Evolutionary conservation across 2,888 invertebrate species (phyloP).

Genomic region (Lingula anatina): DNA sequence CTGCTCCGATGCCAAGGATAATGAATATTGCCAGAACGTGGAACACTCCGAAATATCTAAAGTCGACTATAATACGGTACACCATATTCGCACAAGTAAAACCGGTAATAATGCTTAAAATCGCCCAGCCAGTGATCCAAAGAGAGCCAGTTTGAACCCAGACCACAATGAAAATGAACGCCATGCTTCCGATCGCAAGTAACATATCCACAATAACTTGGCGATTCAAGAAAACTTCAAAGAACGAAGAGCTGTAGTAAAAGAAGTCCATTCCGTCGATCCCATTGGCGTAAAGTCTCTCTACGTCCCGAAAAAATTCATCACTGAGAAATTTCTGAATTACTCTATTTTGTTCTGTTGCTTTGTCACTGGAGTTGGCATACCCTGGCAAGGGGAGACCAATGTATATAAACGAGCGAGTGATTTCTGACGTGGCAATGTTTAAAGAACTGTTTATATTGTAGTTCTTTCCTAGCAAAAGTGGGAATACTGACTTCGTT

Average conservation of each 20-base stretch:
- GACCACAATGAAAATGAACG: slow-evolving; percentile 25
- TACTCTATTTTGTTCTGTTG: slow-evolving; percentile 13
- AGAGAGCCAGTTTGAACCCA: slow-evolving; percentile 26
- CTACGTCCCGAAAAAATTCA: slow-evolving; percentile 13
- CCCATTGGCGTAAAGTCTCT: slow-evolving; percentile 1
- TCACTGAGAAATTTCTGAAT: slow-evolving; percentile 11
- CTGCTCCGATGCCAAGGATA: slow-evolving; percentile 28
- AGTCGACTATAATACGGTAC: slow-evolving; percentile 3
- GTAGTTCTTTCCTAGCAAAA: slow-evolving; percentile 16
- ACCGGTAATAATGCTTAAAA: slow-evolving; percentile 24
- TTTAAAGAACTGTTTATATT: slow-evolving; percentile 11
- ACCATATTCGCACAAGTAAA: slow-evolving; percentile 18
- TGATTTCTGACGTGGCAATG: slow-evolving; percentile 11
- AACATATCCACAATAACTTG: slow-evolving; percentile 21
- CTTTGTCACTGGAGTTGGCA: slow-evolving; percentile 8
- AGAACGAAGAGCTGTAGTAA: slow-evolving; percentile 20
- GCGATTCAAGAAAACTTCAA: slow-evolving; percentile 15
- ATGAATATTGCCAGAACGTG: slow-evolving; percentile 29
- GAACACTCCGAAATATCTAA: slow-evolving; percentile 26
- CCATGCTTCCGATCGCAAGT: slow-evolving; percentile 21
- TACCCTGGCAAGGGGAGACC: slow-evolving; percentile 23
- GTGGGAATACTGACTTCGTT: slow-evolving; percentile 18
- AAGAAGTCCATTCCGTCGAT: slow-evolving; percentile 14
- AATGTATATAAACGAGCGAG: slow-evolving; percentile 17
- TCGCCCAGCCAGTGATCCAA: slow-evolving; percentile 23